Conservation (phyloP, 2,113 vertebrate species). For the Phrynosoma platyrhinos region DNA sequence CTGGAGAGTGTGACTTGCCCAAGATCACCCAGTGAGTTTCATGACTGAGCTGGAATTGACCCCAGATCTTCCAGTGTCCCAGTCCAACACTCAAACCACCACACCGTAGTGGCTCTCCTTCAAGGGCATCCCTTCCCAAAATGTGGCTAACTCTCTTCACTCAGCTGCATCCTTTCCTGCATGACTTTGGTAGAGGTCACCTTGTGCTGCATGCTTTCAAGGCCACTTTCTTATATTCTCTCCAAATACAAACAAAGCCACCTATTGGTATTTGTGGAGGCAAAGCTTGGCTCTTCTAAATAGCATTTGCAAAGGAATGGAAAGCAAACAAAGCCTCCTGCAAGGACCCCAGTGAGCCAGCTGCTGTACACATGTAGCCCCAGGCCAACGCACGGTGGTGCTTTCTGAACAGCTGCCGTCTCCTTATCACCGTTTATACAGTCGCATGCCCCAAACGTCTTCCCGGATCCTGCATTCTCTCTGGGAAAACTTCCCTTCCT, state of each 20-base stretch:
- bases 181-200: conserved; percentile 12
- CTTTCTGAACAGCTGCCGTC: background rate
- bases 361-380: conserved; percentile 54
- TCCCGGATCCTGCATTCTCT: background rate
- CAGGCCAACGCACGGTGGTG: background rate
- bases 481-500: accelerated
- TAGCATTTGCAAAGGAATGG: background rate
- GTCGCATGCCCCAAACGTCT: conserved; percentile 6
- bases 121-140: background rate
- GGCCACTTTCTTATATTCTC: background rate
- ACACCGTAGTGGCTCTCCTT: no score
- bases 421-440: conserved; percentile 75
- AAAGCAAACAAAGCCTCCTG: conserved; percentile 68
- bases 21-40: no score
- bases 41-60: no score
- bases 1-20: no score
- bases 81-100: no score
- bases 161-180: conserved; percentile 17
- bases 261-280: conserved; percentile 49
- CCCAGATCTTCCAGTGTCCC: no score
- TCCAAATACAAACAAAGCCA: conserved; percentile 46
- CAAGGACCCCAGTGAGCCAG: accelerated
- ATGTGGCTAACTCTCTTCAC: accelerated
- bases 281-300: conserved; percentile 41
- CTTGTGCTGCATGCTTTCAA: conserved; percentile 47